Conservation (phyloP, 1,140 invertebrate species). For the Drosophila subpulchrella region DNA sequence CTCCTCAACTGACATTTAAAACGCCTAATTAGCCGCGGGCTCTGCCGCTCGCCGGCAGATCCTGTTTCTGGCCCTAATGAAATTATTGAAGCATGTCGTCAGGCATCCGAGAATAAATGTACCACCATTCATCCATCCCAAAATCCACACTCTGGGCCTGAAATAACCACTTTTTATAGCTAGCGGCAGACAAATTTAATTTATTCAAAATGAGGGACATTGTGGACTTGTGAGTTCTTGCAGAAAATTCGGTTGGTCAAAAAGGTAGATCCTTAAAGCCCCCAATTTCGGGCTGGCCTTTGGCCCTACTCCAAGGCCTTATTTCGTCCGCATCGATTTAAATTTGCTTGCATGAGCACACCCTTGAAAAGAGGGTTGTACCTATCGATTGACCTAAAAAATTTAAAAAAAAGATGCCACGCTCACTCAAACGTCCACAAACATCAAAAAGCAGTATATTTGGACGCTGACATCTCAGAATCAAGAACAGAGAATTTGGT, state of each 20-base stretch:
- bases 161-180: conserved; percentile 55
- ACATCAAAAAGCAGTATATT: no score
- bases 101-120: conserved; percentile 33
- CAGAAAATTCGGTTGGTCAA: conserved; percentile 46
- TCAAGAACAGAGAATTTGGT: no score
- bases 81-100: conserved; percentile 69
- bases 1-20: conserved; percentile 67
- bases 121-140: conserved; percentile 9
- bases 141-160: conserved; percentile 1
- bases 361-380: conserved; percentile 48
- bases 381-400: no score
- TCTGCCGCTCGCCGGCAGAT: conserved; percentile 6
- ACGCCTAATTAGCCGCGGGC: conserved; percentile 72
- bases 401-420: no score
- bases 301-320: not conserved
- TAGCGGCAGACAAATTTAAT: conserved; percentile 66
- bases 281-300: conserved; percentile 7
- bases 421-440: no score
- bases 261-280: conserved; percentile 18
- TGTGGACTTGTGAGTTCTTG: conserved; percentile 57
- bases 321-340: conserved; percentile 29
- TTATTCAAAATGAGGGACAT: conserved; percentile 73
- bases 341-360: conserved; percentile 67
- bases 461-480: no score
- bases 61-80: conserved; percentile 52